A percentile compares a stretch with the other conserved stretches of the same genome.
Evolutionary conservation across 2,797 vertebrate genomes (phyloP).

Genomic region (Philypnodon macrostomus): DNA sequence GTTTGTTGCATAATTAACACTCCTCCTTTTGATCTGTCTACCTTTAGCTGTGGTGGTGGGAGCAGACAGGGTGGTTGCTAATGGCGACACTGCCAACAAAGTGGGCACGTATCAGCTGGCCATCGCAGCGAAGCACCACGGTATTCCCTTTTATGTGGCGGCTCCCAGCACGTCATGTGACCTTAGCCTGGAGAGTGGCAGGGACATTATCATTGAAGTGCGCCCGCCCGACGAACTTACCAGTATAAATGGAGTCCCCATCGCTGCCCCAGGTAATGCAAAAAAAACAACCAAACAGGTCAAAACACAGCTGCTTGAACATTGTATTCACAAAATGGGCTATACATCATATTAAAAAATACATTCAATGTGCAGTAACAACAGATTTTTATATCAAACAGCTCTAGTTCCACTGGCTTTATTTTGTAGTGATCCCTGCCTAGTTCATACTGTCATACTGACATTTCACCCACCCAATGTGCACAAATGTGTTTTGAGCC

Average conservation of each 20-base stretch:
- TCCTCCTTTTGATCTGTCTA: not conserved
- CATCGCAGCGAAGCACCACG: constrained; percentile 84
- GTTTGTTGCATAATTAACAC: too few relatives aligned
- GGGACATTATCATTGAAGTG: constrained; percentile 86
- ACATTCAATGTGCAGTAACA: too few relatives aligned
- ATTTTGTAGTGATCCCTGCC: too few relatives aligned
- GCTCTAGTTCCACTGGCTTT: too few relatives aligned
- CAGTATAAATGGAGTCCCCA: constrained; percentile 80
- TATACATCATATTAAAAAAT: not conserved
- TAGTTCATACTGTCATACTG: too few relatives aligned
- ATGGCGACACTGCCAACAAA: constrained; percentile 92
- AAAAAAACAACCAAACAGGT: not conserved
- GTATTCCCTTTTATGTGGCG: constrained; percentile 90
- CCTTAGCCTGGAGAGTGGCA: constrained; percentile 80
- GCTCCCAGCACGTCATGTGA: constrained; percentile 91
- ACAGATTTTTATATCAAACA: too few relatives aligned
- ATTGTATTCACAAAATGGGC: not conserved
- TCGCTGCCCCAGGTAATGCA: constrained; percentile 84
- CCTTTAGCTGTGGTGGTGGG: constrained; percentile 86
- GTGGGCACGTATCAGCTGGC: constrained; percentile 92
- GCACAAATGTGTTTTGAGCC: too few relatives aligned
- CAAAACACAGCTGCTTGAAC: not conserved
- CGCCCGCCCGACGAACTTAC: constrained; percentile 86
- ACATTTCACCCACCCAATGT: too few relatives aligned
- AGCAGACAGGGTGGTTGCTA: constrained; percentile 89